Percentiles rank a stretch among this genome's conserved stretches.
Evolutionary conservation across 2,113 vertebrate species (phyloP).

Genomic region (Morone chrysops): DNA sequence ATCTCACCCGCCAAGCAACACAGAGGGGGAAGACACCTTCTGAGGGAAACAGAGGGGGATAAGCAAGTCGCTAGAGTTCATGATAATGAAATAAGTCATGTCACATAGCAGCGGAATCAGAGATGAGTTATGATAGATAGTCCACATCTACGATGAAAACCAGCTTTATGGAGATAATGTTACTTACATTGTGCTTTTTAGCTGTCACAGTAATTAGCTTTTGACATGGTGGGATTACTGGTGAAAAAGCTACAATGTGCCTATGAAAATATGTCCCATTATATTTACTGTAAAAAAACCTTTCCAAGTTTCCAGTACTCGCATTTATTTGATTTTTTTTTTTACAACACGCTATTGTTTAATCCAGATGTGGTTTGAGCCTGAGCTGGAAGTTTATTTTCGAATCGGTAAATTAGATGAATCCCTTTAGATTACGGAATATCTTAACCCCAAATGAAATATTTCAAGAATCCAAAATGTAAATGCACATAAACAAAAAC

Average conservation of each 20-base stretch:
- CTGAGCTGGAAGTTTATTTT: constrained; percentile 31
- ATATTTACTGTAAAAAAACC: no score
- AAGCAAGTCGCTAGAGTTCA: constrained; percentile 51
- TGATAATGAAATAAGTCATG: constrained; percentile 70
- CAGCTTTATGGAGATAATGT: constrained; percentile 48
- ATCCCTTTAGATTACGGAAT: constrained; percentile 1
- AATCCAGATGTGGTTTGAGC: constrained; percentile 35
- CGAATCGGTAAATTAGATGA: constrained; percentile 30
- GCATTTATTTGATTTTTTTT: neutral
- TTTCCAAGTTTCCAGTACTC: no score
- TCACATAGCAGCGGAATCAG: constrained; percentile 21
- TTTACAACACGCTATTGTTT: neutral
- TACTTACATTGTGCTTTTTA: constrained; percentile 43
- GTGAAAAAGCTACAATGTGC: neutral
- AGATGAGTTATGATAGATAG: constrained; percentile 49
- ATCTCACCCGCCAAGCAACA: constrained; percentile 62
- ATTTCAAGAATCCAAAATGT: constrained; percentile 15
- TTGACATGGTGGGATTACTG: constrained; percentile 28
- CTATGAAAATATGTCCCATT: no score
- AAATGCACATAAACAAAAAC: constrained; percentile 26
- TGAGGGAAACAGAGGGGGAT: constrained; percentile 26
- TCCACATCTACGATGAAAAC: constrained; percentile 45
- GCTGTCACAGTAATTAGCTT: constrained; percentile 41
- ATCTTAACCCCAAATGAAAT: neutral
- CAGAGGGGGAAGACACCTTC: constrained; percentile 30